Percentiles rank a stretch among this genome's conserved stretches.
phyloP scores from a whole-genome alignment of 2,888 invertebrate species.

The Melanargia galathea region DNA sequence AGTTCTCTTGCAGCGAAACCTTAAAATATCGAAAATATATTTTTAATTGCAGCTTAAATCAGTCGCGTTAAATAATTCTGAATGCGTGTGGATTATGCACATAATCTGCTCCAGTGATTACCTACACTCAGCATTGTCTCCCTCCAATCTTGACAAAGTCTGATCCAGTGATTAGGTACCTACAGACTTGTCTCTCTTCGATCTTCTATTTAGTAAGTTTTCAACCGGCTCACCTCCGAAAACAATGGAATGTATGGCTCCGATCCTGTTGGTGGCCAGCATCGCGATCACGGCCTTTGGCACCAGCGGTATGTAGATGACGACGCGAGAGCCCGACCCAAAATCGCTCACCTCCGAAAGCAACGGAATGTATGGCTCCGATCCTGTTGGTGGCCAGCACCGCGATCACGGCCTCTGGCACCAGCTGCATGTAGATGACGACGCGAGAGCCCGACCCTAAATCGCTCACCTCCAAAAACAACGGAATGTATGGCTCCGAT shows the following conservation, averaged over 20 bases:
- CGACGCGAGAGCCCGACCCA: conserved; percentile 89
- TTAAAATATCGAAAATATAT: conserved; percentile 50
- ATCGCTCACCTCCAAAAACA: conserved; percentile 91
- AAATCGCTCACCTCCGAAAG: conserved; percentile 89
- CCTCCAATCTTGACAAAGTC: too few relatives aligned
- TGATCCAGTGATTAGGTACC: too few relatives aligned
- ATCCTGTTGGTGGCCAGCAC: conserved; percentile 94
- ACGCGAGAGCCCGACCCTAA: conserved; percentile 89
- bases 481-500: conserved; percentile 96
- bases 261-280: conserved; percentile 92
- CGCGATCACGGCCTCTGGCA: conserved; percentile 93
- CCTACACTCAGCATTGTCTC: too few relatives aligned
- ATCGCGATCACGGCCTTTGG: conserved; percentile 95
- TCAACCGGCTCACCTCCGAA: conserved; percentile 93
- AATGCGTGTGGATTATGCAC: too few relatives aligned
- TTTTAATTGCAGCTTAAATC: neutral
- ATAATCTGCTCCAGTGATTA: too few relatives aligned
- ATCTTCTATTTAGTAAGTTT: too few relatives aligned
- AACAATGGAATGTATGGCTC: conserved; percentile 96
- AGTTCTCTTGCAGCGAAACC: conserved; percentile 96
- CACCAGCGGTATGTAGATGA: conserved; percentile 97
- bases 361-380: conserved; percentile 96
- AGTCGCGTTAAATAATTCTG: too few relatives aligned
- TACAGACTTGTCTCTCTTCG: too few relatives aligned
- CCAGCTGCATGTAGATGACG: conserved; percentile 96